Conservation (phyloP, 2,797 vertebrate species). For the Rhodeus uyekii region DNA sequence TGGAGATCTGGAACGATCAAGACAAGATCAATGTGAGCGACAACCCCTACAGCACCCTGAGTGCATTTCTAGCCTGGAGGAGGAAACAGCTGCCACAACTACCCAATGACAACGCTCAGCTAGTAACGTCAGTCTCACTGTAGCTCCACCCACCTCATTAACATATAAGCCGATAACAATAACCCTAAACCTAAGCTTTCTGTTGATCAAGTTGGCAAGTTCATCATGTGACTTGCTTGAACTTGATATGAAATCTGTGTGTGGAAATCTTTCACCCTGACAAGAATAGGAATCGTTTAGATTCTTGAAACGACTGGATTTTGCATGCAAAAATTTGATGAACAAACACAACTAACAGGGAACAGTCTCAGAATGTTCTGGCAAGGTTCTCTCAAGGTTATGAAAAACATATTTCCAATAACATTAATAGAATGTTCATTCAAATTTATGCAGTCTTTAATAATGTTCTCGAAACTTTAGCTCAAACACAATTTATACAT, state of each 20-base stretch:
- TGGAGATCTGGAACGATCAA: constrained; percentile 89
- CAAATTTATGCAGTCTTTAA: too few relatives aligned
- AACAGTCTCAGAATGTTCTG: too few relatives aligned
- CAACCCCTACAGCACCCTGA: constrained; percentile 91
- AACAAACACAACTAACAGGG: background rate
- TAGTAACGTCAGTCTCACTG: constrained; percentile 85
- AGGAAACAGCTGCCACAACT: constrained; percentile 81
- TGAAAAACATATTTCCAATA: too few relatives aligned
- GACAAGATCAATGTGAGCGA: constrained; percentile 84
- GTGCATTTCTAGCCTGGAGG: constrained; percentile 91
- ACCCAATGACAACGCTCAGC: constrained; percentile 93
- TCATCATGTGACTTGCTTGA: background rate
- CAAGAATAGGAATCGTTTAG: background rate
- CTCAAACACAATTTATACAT: too few relatives aligned
- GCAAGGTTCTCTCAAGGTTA: too few relatives aligned
- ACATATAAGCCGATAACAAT: background rate
- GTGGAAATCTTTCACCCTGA: background rate
- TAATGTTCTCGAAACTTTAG: too few relatives aligned
- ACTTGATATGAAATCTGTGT: background rate
- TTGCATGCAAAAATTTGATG: background rate
- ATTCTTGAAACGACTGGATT: background rate
- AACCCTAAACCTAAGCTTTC: background rate
- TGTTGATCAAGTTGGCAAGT: background rate
- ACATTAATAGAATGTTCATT: too few relatives aligned
- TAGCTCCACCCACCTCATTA: background rate